Percentiles rank a stretch among this genome's conserved stretches.
Conservation (phyloP, 2,797 vertebrate genomes). For the Darevskia nairensis region DNA sequence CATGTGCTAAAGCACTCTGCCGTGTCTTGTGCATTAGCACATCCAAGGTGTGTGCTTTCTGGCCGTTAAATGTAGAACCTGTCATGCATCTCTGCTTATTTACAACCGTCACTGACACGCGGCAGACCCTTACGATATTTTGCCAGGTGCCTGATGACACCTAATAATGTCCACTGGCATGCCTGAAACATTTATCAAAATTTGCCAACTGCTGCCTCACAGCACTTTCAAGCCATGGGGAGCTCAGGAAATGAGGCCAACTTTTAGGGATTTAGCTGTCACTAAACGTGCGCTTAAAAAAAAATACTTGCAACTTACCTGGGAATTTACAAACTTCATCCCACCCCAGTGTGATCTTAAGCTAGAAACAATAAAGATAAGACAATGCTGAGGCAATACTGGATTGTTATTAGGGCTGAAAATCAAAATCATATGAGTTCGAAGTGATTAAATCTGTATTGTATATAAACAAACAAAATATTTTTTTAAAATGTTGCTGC, state of each 20-base stretch:
- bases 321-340: not conserved
- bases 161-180: constrained; percentile 70
- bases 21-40: constrained; percentile 41
- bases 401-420: not conserved
- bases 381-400: not conserved
- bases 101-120: constrained; percentile 59
- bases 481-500: too few relatives aligned
- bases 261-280: constrained; percentile 36
- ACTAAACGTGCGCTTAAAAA: not conserved
- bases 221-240: constrained; percentile 22
- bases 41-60: constrained; percentile 57
- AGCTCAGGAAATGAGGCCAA: constrained; percentile 14
- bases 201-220: constrained; percentile 2
- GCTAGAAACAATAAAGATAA: not conserved
- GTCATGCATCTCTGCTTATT: constrained; percentile 57
- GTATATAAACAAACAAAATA: not conserved
- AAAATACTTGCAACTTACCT: not conserved
- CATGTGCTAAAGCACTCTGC: constrained; percentile 48
- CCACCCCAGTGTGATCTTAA: not conserved
- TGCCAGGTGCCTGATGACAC: constrained; percentile 55
- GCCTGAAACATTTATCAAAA: constrained; percentile 45
- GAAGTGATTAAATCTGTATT: not conserved
- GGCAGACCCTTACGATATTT: constrained; percentile 60
- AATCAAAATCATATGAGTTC: not conserved
- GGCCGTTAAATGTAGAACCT: constrained; percentile 52